Evolutionary conservation across 2,797 vertebrate species (phyloP), one percentile per base, ranked within the genome.

Genomic region (Margarornis squamiger): DNA sequence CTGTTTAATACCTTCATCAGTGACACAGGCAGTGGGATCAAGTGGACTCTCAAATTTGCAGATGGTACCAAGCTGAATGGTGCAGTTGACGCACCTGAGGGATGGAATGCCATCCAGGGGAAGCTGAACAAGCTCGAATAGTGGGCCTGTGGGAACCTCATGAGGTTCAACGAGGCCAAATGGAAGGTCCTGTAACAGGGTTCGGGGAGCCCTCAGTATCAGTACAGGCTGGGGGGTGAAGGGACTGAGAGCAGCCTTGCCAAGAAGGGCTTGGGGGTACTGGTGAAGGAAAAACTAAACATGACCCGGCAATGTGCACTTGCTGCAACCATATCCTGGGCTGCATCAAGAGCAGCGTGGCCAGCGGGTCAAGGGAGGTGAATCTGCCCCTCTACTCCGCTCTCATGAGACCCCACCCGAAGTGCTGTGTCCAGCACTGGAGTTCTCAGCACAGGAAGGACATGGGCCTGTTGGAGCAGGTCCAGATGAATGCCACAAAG

Each of bases 11-110:
- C 38, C 68, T 38, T 66, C 34, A 34, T 55, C 46, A 13, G 2
- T 38, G 73, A 34, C 41, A 32, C 15, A 26, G 29, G 30, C 22
- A 8, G 51, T 54, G n/a, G 55, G 17, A 16, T 24, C 0, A 0
- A 9, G 43, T 30, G 77, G 23, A 10, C n/a, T 48, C 20, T 46
- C 17, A 27, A 2, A 20, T 55, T 41, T 55, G 36, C 57, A 74
- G 57, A 15, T 26, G 52, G 16, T 51, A 41, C 26, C 29, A 68
- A 58, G 61, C 12, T 45, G 61, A 49, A 55, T 5, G 9, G 29
- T 1, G 1, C 1, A 0, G 26, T 3, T 49, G 41, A 59, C 5
- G 2, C 9, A 8, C 27, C 32, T 32, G 36, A 55, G 12, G 55
- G 24, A 49, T 9, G 8, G 24, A 36, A 70, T 55, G 39, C 9